Percentiles rank a stretch among this genome's conserved stretches.
phyloP scores from a whole-genome alignment of 1,140 invertebrate genomes.

The Cotesia glomerata region DNA sequence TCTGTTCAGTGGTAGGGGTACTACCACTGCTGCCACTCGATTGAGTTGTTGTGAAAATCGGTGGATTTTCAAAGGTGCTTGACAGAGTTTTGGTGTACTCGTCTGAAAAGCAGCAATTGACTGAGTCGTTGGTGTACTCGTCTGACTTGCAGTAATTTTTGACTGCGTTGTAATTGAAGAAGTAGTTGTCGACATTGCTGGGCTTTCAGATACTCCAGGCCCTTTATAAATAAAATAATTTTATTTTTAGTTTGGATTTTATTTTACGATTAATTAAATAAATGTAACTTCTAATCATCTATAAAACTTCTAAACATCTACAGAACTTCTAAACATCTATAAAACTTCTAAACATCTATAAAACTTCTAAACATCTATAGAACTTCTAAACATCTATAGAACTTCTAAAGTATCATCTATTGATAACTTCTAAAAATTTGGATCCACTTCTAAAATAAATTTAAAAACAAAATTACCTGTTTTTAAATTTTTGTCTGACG shows the following conservation, averaged over 20 bases:
- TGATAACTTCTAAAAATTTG: too few species aligned
- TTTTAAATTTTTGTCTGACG: neutral
- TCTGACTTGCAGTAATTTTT: neutral
- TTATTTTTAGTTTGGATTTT: too few species aligned
- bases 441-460: too few species aligned
- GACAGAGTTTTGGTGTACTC: neutral
- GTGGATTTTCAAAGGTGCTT: neutral
- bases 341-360: too few species aligned
- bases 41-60: neutral
- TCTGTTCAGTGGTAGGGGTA: neutral
- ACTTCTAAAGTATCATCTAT: too few species aligned
- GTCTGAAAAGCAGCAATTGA: neutral
- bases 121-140: neutral
- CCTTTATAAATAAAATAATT: neutral
- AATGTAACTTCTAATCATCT: too few species aligned
- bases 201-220: conserved; percentile 15
- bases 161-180: neutral
- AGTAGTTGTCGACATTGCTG: neutral
- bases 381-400: too few species aligned
- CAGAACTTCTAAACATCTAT: too few species aligned
- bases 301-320: too few species aligned
- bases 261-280: too few species aligned
- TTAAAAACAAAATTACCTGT: neutral
- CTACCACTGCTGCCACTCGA: neutral
- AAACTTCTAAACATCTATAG: too few species aligned